Evolutionary conservation across 2,888 invertebrate genomes (phyloP).

Genomic region (Philereme vetulata): DNA sequence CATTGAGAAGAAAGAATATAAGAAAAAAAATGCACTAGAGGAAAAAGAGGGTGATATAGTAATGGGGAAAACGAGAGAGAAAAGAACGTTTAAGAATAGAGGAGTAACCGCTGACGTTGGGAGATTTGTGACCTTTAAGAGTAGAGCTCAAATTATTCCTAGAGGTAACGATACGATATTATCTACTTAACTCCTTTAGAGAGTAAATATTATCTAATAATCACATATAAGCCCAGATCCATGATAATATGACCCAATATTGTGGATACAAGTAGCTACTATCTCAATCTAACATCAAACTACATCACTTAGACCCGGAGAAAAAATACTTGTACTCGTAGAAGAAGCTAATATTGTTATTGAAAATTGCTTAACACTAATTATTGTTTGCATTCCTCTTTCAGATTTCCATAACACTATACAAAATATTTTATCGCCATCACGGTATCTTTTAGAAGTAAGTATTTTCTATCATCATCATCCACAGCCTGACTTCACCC

Average conservation of each 20-base stretch:
- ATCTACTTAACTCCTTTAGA: too few relatives aligned
- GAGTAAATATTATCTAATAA: too few relatives aligned
- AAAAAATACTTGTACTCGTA: too few relatives aligned
- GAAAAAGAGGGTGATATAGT: slow-evolving; percentile 27
- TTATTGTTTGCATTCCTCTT: slow-evolving; percentile 23
- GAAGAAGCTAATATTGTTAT: too few relatives aligned
- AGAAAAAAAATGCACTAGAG: slow-evolving; percentile 29
- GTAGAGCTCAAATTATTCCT: slow-evolving; percentile 58
- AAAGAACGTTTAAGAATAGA: slow-evolving; percentile 32
- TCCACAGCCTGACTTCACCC: too few relatives aligned
- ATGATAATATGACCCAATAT: too few relatives aligned
- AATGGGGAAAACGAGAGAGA: slow-evolving; percentile 17
- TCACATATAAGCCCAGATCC: too few relatives aligned
- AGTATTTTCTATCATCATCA: slow-evolving; percentile 24
- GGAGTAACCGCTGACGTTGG: slow-evolving; percentile 42
- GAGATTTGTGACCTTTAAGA: slow-evolving; percentile 56
- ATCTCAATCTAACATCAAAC: too few relatives aligned
- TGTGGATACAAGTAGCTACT: too few relatives aligned
- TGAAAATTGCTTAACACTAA: neutral
- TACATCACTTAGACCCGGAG: too few relatives aligned
- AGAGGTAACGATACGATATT: slow-evolving; percentile 39
- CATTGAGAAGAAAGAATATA: slow-evolving; percentile 48
- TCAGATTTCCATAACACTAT: slow-evolving; percentile 30
- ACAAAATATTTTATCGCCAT: slow-evolving; percentile 56
- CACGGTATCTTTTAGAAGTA: slow-evolving; percentile 65